A percentile compares a stretch with the other conserved stretches of the same genome.
phyloP scores from a whole-genome alignment of 2,888 invertebrate species.

The Quadriops clusia region DNA sequence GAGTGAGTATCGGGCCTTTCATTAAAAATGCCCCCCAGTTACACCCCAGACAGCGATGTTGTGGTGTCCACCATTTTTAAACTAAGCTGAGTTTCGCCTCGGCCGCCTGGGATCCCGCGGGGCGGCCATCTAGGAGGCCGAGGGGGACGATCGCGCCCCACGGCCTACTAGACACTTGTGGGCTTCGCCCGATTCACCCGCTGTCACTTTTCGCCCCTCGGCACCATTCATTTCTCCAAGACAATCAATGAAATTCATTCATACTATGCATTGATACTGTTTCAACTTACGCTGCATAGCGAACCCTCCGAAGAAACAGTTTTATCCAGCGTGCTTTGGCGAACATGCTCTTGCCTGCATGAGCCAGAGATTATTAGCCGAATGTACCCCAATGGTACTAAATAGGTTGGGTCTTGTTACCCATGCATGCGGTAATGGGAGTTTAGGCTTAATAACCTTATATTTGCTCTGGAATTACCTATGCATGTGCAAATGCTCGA shows the following conservation, averaged over 20 bases:
- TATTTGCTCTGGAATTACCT: no score
- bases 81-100: slow-evolving; percentile 5
- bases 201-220: slow-evolving; percentile 18
- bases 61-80: slow-evolving; percentile 19
- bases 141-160: slow-evolving; percentile 8
- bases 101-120: not conserved
- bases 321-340: no score
- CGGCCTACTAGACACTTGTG: slow-evolving; percentile 4
- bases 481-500: no score
- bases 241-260: slow-evolving; percentile 30
- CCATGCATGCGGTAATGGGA: no score
- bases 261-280: slow-evolving; percentile 12
- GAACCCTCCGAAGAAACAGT: no score
- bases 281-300: not conserved
- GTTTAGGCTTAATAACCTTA: no score
- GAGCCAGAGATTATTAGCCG: no score
- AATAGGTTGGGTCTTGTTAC: no score
- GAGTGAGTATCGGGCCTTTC: slow-evolving; percentile 17
- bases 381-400: no score
- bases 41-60: slow-evolving; percentile 12
- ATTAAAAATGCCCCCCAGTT: slow-evolving; percentile 11
- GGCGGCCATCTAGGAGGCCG: not conserved
- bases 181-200: slow-evolving; percentile 7
- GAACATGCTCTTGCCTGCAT: no score
- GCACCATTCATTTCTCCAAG: slow-evolving; percentile 23